Evolutionary conservation across 2,888 invertebrate species (phyloP).

Genomic region (Eueremaeus valkanovi): DNA sequence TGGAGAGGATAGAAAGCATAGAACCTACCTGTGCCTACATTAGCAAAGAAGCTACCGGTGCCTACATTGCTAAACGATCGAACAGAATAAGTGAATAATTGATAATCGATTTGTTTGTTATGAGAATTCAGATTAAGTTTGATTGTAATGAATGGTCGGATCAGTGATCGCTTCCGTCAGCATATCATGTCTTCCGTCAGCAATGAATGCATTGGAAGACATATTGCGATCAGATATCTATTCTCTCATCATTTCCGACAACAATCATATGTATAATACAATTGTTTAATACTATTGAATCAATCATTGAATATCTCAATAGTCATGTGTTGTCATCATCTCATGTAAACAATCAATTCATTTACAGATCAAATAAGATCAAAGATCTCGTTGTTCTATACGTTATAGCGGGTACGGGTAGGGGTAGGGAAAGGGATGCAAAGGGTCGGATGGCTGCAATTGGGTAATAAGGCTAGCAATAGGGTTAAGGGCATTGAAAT

Average conservation of each 20-base stretch:
- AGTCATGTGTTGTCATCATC: constrained; percentile 11
- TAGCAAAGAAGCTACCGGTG: no score
- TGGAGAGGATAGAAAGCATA: no score
- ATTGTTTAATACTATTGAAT: background rate
- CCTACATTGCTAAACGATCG: no score
- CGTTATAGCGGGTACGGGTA: background rate
- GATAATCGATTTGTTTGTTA: background rate
- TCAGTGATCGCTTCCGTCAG: constrained; percentile 31
- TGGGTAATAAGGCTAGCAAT: no score
- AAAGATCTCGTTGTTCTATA: constrained; percentile 18
- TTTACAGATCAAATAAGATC: constrained; percentile 30
- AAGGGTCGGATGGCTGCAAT: background rate
- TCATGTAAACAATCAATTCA: background rate
- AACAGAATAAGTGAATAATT: no score
- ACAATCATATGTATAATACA: background rate
- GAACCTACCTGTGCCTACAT: no score
- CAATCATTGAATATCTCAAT: constrained; percentile 27
- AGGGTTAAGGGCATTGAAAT: no score
- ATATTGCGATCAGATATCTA: constrained; percentile 25
- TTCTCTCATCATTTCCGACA: constrained; percentile 33
- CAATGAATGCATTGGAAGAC: background rate
- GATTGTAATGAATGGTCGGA: background rate
- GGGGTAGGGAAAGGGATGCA: background rate
- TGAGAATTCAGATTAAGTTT: background rate
- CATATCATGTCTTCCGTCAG: background rate